Evolutionary conservation across 2,888 invertebrate genomes (phyloP).

Genomic region (Oxycera nigricornis): DNA sequence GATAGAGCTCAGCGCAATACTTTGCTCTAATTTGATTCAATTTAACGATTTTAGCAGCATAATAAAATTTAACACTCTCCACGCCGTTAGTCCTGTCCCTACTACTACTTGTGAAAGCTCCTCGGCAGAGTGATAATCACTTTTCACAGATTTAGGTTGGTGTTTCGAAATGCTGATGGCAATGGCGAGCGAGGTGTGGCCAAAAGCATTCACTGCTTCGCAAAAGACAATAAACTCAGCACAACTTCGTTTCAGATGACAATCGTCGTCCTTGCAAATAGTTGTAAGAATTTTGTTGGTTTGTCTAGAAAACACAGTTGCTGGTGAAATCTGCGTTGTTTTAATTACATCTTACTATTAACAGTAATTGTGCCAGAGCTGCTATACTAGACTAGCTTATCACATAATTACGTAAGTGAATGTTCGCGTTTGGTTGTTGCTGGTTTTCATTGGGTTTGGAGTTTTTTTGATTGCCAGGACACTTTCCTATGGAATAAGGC

Average conservation of each 20-base stretch:
- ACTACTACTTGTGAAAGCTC: neutral
- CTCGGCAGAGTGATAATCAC: neutral
- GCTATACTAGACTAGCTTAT: neutral
- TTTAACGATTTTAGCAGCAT: slow-evolving; percentile 6
- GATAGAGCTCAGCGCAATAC: neutral
- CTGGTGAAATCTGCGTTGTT: neutral
- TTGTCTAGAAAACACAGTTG: too few relatives aligned
- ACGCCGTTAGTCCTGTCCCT: neutral
- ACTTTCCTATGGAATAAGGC: too few relatives aligned
- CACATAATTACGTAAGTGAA: slow-evolving; percentile 6
- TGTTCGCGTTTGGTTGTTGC: too few relatives aligned
- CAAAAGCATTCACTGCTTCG: neutral
- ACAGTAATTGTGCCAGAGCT: neutral
- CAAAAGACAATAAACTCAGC: neutral
- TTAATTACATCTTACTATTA: neutral
- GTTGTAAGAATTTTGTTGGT: too few relatives aligned
- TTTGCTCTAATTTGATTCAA: slow-evolving; percentile 12
- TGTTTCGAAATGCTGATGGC: neutral
- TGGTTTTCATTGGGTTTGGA: too few relatives aligned
- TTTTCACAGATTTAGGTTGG: neutral
- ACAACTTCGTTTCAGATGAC: too few relatives aligned
- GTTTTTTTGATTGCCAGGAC: too few relatives aligned
- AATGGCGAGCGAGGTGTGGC: neutral
- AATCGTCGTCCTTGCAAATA: too few relatives aligned
- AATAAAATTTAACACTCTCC: slow-evolving; percentile 1